Conservation (phyloP, 2,888 invertebrate genomes). For the Bedellia somnulentella region DNA sequence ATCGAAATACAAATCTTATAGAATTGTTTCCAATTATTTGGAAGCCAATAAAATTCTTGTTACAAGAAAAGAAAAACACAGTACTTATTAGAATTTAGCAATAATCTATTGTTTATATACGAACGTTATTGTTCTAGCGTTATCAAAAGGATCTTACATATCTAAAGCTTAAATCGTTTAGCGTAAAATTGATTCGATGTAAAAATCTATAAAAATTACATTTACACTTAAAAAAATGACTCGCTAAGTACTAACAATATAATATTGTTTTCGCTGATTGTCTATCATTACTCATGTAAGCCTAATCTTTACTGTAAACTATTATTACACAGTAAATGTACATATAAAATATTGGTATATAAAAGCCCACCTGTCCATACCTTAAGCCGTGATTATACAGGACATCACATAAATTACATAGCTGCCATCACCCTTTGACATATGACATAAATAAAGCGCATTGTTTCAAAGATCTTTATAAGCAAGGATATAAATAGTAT, state of each 20-base stretch:
- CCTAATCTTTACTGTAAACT: neutral
- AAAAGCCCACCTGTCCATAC: no score
- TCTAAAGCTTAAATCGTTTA: neutral
- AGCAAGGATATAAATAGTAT: neutral
- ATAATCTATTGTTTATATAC: neutral
- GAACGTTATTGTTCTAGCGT: neutral
- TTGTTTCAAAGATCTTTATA: neutral
- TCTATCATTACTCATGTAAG: neutral
- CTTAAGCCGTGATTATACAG: constrained; percentile 34
- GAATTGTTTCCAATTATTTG: neutral
- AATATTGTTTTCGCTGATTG: neutral
- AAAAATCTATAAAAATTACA: neutral
- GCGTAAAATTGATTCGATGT: neutral
- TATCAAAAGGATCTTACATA: neutral
- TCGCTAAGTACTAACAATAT: neutral
- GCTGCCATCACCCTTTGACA: constrained; percentile 6
- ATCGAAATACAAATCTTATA: neutral
- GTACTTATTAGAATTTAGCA: neutral
- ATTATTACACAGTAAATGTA: constrained; percentile 41
- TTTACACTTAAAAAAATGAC: neutral
- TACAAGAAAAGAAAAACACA: neutral
- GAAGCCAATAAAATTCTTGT: neutral
- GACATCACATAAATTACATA: constrained; percentile 23
- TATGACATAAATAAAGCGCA: neutral
- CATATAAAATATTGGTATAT: constrained; percentile 48